Percentiles rank a stretch among this genome's conserved stretches.
phyloP scores from a whole-genome alignment of 2,888 invertebrate genomes.

The Xylota segnis region DNA sequence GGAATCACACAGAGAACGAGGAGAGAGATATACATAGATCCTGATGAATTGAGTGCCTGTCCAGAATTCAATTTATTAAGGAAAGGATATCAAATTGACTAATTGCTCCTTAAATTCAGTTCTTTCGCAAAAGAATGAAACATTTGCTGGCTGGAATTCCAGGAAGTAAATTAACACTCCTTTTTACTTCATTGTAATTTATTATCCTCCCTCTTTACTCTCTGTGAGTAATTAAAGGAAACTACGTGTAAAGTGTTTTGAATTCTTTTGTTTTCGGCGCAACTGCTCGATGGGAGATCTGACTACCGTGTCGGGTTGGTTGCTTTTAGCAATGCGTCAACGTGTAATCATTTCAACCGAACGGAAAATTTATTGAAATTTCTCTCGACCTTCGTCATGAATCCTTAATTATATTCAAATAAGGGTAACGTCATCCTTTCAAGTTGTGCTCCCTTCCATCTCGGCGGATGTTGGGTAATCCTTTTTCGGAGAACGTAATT shows the following conservation, averaged over 20 bases:
- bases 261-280: conserved; percentile 56
- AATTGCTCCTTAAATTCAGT: conserved; percentile 50
- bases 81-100: conserved; percentile 61
- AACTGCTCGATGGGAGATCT: too few species aligned
- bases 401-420: conserved; percentile 72
- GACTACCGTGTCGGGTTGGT: not conserved
- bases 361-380: conserved; percentile 70
- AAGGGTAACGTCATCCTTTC: conserved; percentile 38
- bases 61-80: conserved; percentile 56
- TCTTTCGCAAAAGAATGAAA: conserved; percentile 34
- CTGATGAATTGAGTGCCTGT: conserved; percentile 37
- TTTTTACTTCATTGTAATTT: conserved; percentile 65
- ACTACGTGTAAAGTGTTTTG: conserved; percentile 70
- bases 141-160: conserved; percentile 51
- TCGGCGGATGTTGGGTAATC: conserved; percentile 10
- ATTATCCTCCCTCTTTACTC: conserved; percentile 49
- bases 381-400: conserved; percentile 70
- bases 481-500: conserved; percentile 47
- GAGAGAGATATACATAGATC: not conserved
- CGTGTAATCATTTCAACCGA: conserved; percentile 71
- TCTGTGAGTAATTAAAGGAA: conserved; percentile 59
- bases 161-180: conserved; percentile 66
- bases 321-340: conserved; percentile 37
- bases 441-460: not conserved
- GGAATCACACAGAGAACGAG: not conserved